These are phyloP conservation scores for Eristalinus sepulchralis DNA, from an alignment of 2,888 invertebrate genomes.

Conservation along the genomic window DNA sequence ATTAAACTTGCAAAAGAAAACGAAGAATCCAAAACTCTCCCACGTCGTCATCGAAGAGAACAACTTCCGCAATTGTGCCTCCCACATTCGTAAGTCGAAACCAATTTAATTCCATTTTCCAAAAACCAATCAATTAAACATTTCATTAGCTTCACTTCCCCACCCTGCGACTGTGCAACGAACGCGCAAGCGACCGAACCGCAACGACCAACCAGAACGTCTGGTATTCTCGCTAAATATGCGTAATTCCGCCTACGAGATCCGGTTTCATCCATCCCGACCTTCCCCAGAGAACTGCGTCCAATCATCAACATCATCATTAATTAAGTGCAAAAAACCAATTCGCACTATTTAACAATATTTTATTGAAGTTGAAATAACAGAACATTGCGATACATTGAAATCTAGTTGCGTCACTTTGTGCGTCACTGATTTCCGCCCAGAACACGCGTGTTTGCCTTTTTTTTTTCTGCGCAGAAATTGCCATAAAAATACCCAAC, in stretches of 20 bases:
- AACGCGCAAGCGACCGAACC: neutral
- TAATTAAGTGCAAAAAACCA: conserved; percentile 70
- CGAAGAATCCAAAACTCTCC: too few relatives aligned
- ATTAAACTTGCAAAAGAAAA: too few relatives aligned
- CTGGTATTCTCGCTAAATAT: conserved; percentile 33
- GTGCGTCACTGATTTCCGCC: conserved; percentile 48
- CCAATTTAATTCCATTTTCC: conserved; percentile 46
- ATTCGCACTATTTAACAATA: conserved; percentile 70
- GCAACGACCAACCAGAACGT: conserved; percentile 28
- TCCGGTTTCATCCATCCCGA: conserved; percentile 52
- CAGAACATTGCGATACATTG: conserved; percentile 53
- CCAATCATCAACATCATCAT: conserved; percentile 60
- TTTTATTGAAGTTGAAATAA: conserved; percentile 62
- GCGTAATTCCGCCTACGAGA: conserved; percentile 64
- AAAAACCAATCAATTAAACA: conserved; percentile 55
- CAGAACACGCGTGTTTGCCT: neutral
- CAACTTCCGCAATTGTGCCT: conserved; percentile 12
- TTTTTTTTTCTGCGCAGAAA: conserved; percentile 17
- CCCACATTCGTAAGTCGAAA: conserved; percentile 26
- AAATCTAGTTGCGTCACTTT: conserved; percentile 46
- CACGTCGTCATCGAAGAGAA: too few relatives aligned
- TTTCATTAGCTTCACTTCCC: conserved; percentile 51
- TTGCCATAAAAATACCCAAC: conserved; percentile 70
- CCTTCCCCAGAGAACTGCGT: conserved; percentile 8
- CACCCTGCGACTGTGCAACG: neutral